phyloP scores from a whole-genome alignment of 2,113 vertebrate genomes.

The Syrrhaptes paradoxus region DNA sequence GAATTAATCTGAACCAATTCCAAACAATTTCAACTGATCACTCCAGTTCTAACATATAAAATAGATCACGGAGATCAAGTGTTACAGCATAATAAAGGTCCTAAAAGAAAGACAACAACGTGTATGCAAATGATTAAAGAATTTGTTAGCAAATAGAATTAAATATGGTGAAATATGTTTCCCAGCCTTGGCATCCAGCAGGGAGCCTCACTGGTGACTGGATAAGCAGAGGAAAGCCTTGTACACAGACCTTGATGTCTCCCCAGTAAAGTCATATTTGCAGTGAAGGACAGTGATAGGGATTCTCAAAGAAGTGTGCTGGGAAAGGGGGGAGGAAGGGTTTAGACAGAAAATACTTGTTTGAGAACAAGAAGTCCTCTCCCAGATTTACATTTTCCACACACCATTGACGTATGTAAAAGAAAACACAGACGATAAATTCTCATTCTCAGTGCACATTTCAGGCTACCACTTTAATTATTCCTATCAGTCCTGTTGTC shows the following conservation, averaged over 20 bases:
- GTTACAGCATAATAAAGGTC: neutral
- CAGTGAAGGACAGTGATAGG: constrained; percentile 81
- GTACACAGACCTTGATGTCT: constrained; percentile 84
- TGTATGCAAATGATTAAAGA: constrained; percentile 35
- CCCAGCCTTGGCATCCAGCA: constrained; percentile 67
- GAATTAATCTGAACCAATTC: neutral
- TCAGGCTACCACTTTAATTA: constrained; percentile 47
- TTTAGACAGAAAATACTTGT: constrained; percentile 43
- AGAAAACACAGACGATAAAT: constrained; percentile 67
- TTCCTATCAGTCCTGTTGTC: constrained; percentile 30
- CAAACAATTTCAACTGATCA: neutral
- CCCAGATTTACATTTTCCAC: constrained; percentile 57
- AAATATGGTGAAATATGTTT: constrained; percentile 23
- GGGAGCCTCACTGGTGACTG: constrained; percentile 33
- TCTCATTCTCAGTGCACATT: neutral
- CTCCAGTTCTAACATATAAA: neutral
- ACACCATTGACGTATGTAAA: constrained; percentile 70
- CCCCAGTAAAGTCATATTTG: constrained; percentile 62
- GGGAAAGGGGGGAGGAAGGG: neutral
- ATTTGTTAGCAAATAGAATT: neutral
- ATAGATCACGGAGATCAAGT: neutral
- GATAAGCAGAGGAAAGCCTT: constrained; percentile 82
- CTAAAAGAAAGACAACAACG: neutral
- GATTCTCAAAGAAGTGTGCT: constrained; percentile 71
- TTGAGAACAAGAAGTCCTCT: constrained; percentile 80